These are phyloP conservation scores for Baccha elongata DNA, from an alignment of 2,888 invertebrate genomes.

Conservation along the genomic window DNA sequence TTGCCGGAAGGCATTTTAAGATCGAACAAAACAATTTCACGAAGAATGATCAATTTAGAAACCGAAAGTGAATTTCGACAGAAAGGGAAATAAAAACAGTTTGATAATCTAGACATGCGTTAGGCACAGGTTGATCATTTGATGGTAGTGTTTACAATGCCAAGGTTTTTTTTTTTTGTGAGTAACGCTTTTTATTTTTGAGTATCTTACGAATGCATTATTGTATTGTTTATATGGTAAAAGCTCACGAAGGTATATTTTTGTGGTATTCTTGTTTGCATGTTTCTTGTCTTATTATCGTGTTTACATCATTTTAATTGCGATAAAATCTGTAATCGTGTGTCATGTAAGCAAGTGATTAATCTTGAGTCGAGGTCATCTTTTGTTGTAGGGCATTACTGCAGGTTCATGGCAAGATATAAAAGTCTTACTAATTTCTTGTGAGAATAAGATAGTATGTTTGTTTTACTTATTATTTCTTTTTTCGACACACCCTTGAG, in stretches of 20 bases:
- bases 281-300: constrained; percentile 5
- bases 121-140: constrained; percentile 6
- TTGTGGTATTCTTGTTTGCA: not conserved
- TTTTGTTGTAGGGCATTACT: constrained; percentile 17
- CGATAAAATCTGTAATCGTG: constrained; percentile 18
- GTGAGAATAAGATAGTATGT: not conserved
- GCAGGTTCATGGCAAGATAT: constrained; percentile 16
- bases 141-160: constrained; percentile 17
- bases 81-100: constrained; percentile 5
- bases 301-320: constrained; percentile 14
- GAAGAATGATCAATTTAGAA: constrained; percentile 35
- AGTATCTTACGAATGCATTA: not conserved
- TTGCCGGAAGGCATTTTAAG: constrained; percentile 28
- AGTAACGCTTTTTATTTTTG: constrained; percentile 1
- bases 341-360: constrained; percentile 17
- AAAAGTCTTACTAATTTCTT: not conserved
- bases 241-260: not conserved
- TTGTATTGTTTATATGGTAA: not conserved
- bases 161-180: constrained; percentile 22
- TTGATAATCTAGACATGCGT: not conserved
- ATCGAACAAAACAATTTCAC: not conserved
- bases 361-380: constrained; percentile 25
- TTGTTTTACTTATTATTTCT: not conserved
- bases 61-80: constrained; percentile 44
- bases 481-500: constrained; percentile 16